Evolutionary conservation across 2,797 vertebrate genomes (phyloP), one percentile per base, ranked within the genome.

Genomic region (Acanthurus leucopareius): DNA sequence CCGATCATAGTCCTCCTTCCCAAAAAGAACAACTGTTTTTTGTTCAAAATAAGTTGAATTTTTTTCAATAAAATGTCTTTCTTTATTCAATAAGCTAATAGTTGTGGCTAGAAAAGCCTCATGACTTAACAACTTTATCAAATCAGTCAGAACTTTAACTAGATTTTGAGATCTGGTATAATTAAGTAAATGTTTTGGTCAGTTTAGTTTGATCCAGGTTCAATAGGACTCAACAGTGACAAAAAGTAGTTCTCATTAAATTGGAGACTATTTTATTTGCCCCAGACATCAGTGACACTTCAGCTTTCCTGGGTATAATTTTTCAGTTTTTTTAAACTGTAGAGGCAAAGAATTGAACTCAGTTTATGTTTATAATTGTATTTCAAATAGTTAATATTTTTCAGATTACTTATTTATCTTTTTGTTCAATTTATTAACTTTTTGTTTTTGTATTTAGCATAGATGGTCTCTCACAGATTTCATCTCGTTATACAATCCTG

Each of bases 21-120:
- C 42, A 7, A 48, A 28, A 28, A 60, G 19, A 53, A n/a, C 19
- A 68, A 49, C 9, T 9, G 5, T 10, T 28, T 44, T 42, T 51
- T 63, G 13, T 16, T 7, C 16, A 14, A 25, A 51, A 7, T 40
- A 22, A 76, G 22, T 57, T 25, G 19, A 56, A 74, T 64, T 25
- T 25, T 25, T 71, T 14, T 28, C 15, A 9, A 19, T 49, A 42
- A 47, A 63, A 52, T 42, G 15, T 66, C 11, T 48, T 49, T 77
- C 22, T 48, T 71, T 8, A 78, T 65, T 71, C 8, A 78, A 77
- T 79, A 60, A 69, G 16, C 28, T 19, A 62, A 35, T 32, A 62
- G 25, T 15, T 10, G 47, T 69, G 0, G 2, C 4, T 54, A 59
- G 20, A 60, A 54, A 66, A 64, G 14, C 35, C 25, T 22, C 19